phyloP scores from a whole-genome alignment of 2,113 vertebrate species.

The Melanerpes formicivorus region DNA sequence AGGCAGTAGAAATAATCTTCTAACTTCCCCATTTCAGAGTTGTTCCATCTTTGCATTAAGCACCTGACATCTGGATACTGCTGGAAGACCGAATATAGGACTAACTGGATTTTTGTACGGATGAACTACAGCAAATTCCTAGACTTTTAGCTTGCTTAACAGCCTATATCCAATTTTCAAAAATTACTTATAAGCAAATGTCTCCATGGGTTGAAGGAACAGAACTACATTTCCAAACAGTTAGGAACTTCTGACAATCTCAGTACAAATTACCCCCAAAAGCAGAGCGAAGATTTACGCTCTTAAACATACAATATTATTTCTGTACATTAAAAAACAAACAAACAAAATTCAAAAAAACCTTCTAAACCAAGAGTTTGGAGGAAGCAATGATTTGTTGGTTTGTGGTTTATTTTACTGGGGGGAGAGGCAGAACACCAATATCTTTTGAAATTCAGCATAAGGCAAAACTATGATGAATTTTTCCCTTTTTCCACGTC shows the following conservation, averaged over 20 bases:
- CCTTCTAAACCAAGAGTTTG: background rate
- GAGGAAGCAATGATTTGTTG: background rate
- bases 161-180: background rate
- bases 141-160: background rate
- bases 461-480: background rate
- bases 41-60: background rate
- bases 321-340: background rate
- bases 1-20: background rate
- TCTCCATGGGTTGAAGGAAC: background rate
- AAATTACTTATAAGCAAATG: background rate
- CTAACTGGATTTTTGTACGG: background rate
- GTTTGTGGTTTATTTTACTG: background rate
- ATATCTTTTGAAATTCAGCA: background rate
- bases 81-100: background rate
- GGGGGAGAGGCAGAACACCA: background rate
- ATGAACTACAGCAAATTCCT: background rate
- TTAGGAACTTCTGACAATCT: background rate
- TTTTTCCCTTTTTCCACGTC: background rate
- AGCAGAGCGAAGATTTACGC: background rate
- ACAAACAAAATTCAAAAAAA: background rate
- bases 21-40: background rate
- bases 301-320: background rate
- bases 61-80: background rate
- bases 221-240: background rate
- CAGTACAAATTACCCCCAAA: background rate